Evolutionary conservation across 2,797 vertebrate species (phyloP).

Genomic region (Urophycis tenuis): DNA sequence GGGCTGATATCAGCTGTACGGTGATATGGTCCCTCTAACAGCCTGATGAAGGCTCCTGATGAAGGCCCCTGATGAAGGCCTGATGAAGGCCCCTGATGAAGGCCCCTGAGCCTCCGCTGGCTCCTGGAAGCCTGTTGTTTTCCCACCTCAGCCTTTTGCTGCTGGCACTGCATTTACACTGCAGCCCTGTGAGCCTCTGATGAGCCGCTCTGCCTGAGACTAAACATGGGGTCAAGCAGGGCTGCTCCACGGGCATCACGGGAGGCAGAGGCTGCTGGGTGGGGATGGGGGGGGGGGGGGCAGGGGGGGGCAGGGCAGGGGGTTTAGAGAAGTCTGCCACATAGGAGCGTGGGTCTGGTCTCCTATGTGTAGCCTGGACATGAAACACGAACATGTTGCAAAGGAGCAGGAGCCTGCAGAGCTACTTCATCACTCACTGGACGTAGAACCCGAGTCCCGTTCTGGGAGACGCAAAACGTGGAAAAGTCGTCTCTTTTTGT

Average conservation of each 20-base stretch:
- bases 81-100: constrained; percentile 42
- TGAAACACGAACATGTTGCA: too few relatives aligned
- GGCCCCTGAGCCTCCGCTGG: constrained; percentile 59
- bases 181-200: constrained; percentile 61
- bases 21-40: constrained; percentile 55
- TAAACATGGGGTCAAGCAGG: constrained; percentile 62
- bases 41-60: constrained; percentile 29
- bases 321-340: too few relatives aligned
- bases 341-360: too few relatives aligned
- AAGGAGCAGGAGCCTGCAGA: too few relatives aligned
- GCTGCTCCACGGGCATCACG: constrained; percentile 34
- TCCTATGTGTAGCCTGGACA: too few relatives aligned
- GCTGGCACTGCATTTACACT: constrained; percentile 67
- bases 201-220: constrained; percentile 52
- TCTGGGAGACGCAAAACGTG: too few relatives aligned
- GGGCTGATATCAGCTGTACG: constrained; percentile 64
- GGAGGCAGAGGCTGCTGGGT: constrained; percentile 26
- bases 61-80: constrained; percentile 50
- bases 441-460: too few relatives aligned
- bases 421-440: too few relatives aligned
- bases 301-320: too few relatives aligned
- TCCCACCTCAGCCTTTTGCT: constrained; percentile 55
- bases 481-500: too few relatives aligned
- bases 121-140: constrained; percentile 63
- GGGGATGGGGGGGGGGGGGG: too few relatives aligned